Evolutionary conservation across 2,888 invertebrate species (phyloP), one percentile per base, ranked within the genome.

Genomic region (Dioctria linearis): DNA sequence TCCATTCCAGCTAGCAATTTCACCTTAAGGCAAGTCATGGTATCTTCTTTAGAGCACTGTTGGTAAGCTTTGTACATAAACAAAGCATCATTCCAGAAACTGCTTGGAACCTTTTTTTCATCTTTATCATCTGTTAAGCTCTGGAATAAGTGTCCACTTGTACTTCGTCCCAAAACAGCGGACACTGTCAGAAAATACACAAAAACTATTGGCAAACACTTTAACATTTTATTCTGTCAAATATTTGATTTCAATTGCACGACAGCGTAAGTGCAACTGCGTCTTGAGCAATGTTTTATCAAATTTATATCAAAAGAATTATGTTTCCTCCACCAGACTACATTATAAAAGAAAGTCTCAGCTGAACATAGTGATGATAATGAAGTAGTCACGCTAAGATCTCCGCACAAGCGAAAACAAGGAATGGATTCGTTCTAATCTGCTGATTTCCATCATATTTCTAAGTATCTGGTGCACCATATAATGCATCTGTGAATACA

Each of bases 41-140:
- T 87, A 83, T 93, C 94, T 82, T 91, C 90, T 78, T 92, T 92
- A 81, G 93, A 91, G 90, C 96, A 96, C 85, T 95, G 95, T 88
- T 94, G 94, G 89, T 95, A 96, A 83, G 95, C 92, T 87, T 94
- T 94, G 86, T 94, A 95, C 83, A 94, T 92, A 85, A 93, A 91
- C 84, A 93, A 92, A 5, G 95, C 88, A 85, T 79, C 67, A 11
- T 13, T 59, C 79, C 79, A 79, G 57, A 79, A 79, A 66, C 69
- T 57, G 8, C 39, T 40, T 11, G 25, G 25, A 37, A 3, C 39
- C 0, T 25, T 67, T 11, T 67, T 57, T 0, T 79, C 57, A 3
- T 71, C 40, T n/a, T 13, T 54, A 9, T 71, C 5, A 8, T 66
- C 66, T 8, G 61, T 42, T 13, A 59, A 8, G 49, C 39, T 79